Conservation (phyloP, 37 sponge, comb jelly and placozoan genomes). For the Agelas oroides region DNA sequence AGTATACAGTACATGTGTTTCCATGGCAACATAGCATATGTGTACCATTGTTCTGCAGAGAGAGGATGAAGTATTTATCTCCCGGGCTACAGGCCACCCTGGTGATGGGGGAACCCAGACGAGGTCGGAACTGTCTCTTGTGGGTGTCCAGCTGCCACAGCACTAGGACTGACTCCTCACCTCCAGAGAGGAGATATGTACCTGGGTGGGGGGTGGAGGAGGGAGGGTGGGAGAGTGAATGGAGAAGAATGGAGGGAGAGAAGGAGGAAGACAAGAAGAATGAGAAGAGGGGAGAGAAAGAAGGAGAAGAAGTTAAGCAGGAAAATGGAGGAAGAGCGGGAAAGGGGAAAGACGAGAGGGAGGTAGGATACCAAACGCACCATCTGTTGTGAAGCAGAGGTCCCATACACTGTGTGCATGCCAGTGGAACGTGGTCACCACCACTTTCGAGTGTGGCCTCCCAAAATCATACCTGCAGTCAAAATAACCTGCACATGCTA, state of each 20-base stretch:
- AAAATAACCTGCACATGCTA: too few species aligned
- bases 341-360: not conserved
- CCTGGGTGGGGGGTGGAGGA: slow-evolving; percentile 41
- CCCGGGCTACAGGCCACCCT: slow-evolving; percentile 57
- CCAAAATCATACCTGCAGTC: slow-evolving; percentile 71
- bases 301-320: not conserved
- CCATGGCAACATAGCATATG: too few species aligned
- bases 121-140: slow-evolving; percentile 77
- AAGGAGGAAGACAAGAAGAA: not conserved
- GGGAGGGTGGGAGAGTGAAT: not conserved
- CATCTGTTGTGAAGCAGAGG: slow-evolving; percentile 81
- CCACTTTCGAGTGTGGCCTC: slow-evolving; percentile 1
- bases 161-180: slow-evolving; percentile 91
- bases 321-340: slow-evolving; percentile 4
- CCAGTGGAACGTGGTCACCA: slow-evolving; percentile 82
- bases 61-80: slow-evolving; percentile 65
- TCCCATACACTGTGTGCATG: slow-evolving; percentile 87
- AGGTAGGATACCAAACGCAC: slow-evolving; percentile 31
- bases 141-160: slow-evolving; percentile 85
- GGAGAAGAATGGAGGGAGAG: not conserved
- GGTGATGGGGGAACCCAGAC: slow-evolving; percentile 77
- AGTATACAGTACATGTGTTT: too few species aligned
- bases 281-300: not conserved
- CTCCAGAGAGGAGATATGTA: slow-evolving; percentile 88
- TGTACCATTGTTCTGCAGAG: slow-evolving; percentile 75